Evolutionary conservation across 2,888 invertebrate genomes (phyloP), one percentile per base, ranked within the genome.

Genomic region (Heteromyza rotundicornis): DNA sequence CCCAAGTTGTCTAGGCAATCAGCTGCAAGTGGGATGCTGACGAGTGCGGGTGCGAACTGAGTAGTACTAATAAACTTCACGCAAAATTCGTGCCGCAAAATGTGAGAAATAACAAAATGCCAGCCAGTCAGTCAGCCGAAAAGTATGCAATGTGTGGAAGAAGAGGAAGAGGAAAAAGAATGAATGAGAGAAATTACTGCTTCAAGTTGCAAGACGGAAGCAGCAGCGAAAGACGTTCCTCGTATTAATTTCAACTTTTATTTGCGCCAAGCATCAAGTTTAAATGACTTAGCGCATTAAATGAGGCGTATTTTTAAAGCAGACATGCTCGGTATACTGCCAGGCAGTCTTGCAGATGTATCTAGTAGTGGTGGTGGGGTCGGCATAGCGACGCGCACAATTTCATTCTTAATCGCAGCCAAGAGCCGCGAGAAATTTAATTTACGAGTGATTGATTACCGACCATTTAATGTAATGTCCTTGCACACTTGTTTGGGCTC

Each of bases 391-490:
- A 64, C 63, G 61, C 63, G 65, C 65, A 70, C 70, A 68, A 70
- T 73, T 72, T 72, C 71, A 67, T 69, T 68, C 69, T 75, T 75
- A 76, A 78, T 75, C 75, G 74, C 62, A 62, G 66, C 62, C 59
- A 59, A 54, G 57, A 32, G 68, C 68, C 68, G 68, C 72, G 64
- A 66, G 68, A 78, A 75, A 77, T 78, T 76, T 78, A 76, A 78
- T 76, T 78, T 74, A 68, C 70, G 62, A 68, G 68, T 78, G 76
- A 76, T 78, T 78, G 77, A 76, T 78, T 73, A 62, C 74, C 64
- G 67, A 64, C 72, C 71, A 77, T 78, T 78, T 72, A 63, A 65
- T 68, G 66, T 70, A 74, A 78, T 70, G 71, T 77, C 64, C 64
- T 19, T 47, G 47, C 19, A 5, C 47, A 47, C 47, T 47, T 47